Percentiles rank a stretch among this genome's conserved stretches.
Conservation (phyloP, 2,888 invertebrate genomes). For the Coronaproctus castanopsis region DNA sequence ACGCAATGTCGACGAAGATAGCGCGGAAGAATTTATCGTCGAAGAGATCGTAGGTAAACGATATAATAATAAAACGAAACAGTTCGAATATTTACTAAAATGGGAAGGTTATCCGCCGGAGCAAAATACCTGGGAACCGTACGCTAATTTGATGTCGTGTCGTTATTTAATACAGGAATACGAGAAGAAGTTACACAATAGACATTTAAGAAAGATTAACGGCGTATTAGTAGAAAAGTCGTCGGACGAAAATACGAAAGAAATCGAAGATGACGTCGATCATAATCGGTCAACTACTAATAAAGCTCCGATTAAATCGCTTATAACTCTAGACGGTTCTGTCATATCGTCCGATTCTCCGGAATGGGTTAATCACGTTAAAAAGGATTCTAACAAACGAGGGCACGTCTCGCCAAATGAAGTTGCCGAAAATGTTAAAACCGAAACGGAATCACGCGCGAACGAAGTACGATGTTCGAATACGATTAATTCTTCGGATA, state of each 20-base stretch:
- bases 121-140: slow-evolving; percentile 69
- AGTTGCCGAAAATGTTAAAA: background rate
- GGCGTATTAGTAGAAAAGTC: background rate
- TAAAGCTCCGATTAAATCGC: background rate
- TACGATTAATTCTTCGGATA: background rate
- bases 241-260: background rate
- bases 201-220: background rate
- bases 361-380: background rate
- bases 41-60: slow-evolving; percentile 69
- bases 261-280: background rate
- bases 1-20: background rate
- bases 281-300: background rate
- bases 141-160: slow-evolving; percentile 52
- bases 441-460: background rate
- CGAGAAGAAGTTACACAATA: slow-evolving; percentile 27
- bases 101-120: slow-evolving; percentile 65
- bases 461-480: background rate
- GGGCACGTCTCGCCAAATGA: background rate
- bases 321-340: background rate
- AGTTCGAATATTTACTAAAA: slow-evolving; percentile 63
- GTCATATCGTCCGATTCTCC: background rate
- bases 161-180: slow-evolving; percentile 58
- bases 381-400: no score
- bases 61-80: slow-evolving; percentile 50
- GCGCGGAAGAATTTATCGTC: slow-evolving; percentile 43